phyloP scores from a whole-genome alignment of 2,113 vertebrate species.

The Monopterus albus region DNA sequence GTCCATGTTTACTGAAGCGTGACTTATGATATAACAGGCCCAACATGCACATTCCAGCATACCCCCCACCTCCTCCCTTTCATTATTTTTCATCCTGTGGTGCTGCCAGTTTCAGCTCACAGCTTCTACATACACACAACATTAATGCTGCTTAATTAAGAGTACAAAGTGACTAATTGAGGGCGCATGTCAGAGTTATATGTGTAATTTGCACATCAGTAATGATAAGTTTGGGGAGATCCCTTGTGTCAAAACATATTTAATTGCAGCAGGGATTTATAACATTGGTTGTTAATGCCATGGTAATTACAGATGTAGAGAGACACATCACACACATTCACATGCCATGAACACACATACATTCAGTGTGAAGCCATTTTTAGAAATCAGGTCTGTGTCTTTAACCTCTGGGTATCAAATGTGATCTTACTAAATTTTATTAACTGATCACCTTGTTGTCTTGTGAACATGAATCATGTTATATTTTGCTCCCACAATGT shows the following conservation, averaged over 20 bases:
- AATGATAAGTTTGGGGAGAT: conserved; percentile 62
- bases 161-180: conserved; percentile 67
- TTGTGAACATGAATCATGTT: neutral
- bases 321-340: conserved; percentile 5
- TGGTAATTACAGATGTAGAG: conserved; percentile 46
- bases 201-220: conserved; percentile 65
- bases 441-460: neutral
- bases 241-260: conserved; percentile 57
- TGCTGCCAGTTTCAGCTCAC: conserved; percentile 50
- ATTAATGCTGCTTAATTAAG: conserved; percentile 74
- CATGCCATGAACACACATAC: neutral
- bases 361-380: neutral
- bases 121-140: conserved; percentile 47
- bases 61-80: conserved; percentile 36
- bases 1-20: conserved; percentile 46
- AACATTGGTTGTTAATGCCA: conserved; percentile 44
- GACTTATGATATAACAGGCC: conserved; percentile 20
- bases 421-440: neutral
- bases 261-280: conserved; percentile 54
- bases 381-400: conserved; percentile 6
- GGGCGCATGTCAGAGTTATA: conserved; percentile 59
- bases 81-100: conserved; percentile 56
- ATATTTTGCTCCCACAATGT: neutral
- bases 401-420: neutral
- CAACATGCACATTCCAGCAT: conserved; percentile 25